A percentile compares a stretch with the other conserved stretches of the same genome.
Conservation (phyloP, 2,113 vertebrate genomes). For the Callorhinus ursinus region DNA sequence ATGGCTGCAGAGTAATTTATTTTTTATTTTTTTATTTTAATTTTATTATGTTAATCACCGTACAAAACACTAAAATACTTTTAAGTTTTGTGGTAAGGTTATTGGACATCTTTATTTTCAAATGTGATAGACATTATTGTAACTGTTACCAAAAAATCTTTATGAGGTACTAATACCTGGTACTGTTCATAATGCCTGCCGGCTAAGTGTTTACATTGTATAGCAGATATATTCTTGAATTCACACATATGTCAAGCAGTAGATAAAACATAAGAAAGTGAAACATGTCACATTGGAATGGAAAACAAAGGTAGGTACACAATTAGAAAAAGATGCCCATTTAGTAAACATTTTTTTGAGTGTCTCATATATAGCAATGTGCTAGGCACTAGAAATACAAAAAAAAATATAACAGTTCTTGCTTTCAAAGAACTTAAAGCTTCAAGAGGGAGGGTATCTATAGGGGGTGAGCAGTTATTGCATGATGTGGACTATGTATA, state of each 20-base stretch:
- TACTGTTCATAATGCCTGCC: background rate
- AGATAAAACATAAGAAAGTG: background rate
- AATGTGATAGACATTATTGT: background rate
- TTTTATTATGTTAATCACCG: too few species aligned
- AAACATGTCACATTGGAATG: constrained; percentile 32
- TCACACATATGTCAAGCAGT: background rate
- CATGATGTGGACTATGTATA: background rate
- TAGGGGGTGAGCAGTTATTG: background rate
- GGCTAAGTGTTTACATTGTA: background rate
- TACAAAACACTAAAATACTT: background rate
- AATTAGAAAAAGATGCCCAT: background rate
- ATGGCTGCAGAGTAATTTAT: too few species aligned
- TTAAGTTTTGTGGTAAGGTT: background rate
- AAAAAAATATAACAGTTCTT: constrained; percentile 8
- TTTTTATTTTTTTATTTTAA: too few species aligned
- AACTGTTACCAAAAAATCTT: constrained; percentile 3
- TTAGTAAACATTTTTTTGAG: background rate
- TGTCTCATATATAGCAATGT: background rate
- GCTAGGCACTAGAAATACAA: background rate
- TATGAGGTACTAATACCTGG: background rate
- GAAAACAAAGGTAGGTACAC: background rate
- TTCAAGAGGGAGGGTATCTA: background rate
- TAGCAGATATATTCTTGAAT: background rate
- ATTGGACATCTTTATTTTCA: constrained; percentile 55
- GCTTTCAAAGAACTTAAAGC: background rate